These are phyloP conservation scores for Apistogramma diplotaenia DNA, from an alignment of 2,113 vertebrate species.

Conservation along the genomic window DNA sequence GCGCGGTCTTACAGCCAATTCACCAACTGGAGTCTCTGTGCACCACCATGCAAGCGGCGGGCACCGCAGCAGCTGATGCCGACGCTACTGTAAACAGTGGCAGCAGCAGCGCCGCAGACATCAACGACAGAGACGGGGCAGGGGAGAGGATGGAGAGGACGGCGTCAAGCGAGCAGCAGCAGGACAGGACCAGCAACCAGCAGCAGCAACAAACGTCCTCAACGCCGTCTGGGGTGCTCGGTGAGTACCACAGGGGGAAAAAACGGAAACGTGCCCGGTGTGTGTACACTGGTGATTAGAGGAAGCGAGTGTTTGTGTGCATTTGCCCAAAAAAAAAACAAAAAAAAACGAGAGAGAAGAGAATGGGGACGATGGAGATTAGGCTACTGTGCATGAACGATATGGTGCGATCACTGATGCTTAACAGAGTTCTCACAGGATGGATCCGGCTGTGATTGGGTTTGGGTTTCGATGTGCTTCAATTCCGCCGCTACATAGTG, in stretches of 20 bases:
- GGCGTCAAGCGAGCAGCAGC: conserved; percentile 44
- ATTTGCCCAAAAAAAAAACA: neutral
- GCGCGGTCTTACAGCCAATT: neutral
- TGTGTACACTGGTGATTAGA: neutral
- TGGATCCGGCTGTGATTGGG: neutral
- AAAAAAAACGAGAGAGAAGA: too few species aligned
- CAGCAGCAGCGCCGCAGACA: conserved; percentile 27
- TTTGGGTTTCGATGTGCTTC: neutral
- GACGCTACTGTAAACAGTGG: conserved; percentile 47
- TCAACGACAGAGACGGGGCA: conserved; percentile 42
- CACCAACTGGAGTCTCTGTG: neutral
- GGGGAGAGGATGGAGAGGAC: conserved; percentile 68
- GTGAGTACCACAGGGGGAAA: conserved; percentile 38
- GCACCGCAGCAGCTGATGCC: conserved; percentile 35
- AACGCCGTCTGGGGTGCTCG: conserved; percentile 56
- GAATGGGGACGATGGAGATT: neutral
- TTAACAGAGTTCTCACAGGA: neutral
- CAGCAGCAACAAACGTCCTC: conserved; percentile 35
- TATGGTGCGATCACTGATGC: conserved; percentile 14
- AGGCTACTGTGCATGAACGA: neutral
- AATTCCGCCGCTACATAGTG: neutral
- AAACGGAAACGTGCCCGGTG: neutral
- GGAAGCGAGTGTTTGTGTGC: neutral
- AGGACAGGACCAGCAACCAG: conserved; percentile 44
- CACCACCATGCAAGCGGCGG: conserved; percentile 44